Conservation (phyloP, 1,140 invertebrate species). For the Papilio machaon region DNA sequence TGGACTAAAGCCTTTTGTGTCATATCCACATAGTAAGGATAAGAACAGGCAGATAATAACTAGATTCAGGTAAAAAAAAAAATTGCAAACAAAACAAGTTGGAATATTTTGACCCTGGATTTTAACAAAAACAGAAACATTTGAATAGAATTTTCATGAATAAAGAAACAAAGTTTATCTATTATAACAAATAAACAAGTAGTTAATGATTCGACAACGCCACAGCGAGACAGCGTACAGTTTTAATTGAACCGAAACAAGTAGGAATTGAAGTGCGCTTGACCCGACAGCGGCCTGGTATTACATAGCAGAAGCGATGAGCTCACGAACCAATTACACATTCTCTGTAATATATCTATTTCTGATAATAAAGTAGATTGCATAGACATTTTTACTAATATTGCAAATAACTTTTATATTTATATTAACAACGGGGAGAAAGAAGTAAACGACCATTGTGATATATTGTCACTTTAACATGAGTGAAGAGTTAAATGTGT, state of each 20-base stretch:
- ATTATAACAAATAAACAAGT: conserved; percentile 34
- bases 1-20: too few species aligned
- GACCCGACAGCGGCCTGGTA: conserved; percentile 25
- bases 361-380: not conserved
- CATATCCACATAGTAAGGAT: not conserved
- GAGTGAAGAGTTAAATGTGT: too few species aligned
- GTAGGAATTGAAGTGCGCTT: conserved; percentile 34
- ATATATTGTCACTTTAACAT: too few species aligned
- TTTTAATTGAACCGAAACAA: conserved; percentile 38
- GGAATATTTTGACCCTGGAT: not conserved
- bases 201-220: conserved; percentile 15
- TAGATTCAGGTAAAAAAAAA: not conserved
- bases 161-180: conserved; percentile 31
- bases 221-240: conserved; percentile 18
- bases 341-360: conserved; percentile 5
- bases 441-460: too few species aligned
- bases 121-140: conserved; percentile 1
- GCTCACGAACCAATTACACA: conserved; percentile 14
- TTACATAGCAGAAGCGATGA: conserved; percentile 2
- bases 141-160: conserved; percentile 10
- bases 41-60: not conserved
- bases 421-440: too few species aligned
- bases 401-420: too few species aligned
- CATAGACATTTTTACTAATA: not conserved
- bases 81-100: not conserved